A percentile compares a stretch with the other conserved stretches of the same genome.
phyloP scores from a whole-genome alignment of 2,797 vertebrate species.

The Diceros bicornis region DNA sequence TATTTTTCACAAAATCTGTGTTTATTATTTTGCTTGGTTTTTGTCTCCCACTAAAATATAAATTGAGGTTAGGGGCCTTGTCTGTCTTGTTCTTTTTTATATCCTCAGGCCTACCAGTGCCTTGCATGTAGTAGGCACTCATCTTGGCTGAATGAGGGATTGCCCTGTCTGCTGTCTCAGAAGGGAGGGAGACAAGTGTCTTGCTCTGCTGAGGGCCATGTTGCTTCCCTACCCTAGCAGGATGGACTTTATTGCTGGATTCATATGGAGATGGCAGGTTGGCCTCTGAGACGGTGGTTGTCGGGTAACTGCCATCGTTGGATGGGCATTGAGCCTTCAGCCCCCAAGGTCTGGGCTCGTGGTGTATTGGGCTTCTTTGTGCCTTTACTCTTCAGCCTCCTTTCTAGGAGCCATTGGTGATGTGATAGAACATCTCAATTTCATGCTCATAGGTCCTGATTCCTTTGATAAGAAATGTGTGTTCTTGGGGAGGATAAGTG shows the following conservation, averaged over 20 bases:
- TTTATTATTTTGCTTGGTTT: conserved; percentile 42
- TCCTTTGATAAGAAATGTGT: neutral
- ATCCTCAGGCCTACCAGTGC: neutral
- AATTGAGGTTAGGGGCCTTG: neutral
- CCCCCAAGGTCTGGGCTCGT: neutral
- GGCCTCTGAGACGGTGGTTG: neutral
- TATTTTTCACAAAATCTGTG: neutral
- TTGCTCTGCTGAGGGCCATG: neutral
- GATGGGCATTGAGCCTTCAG: neutral
- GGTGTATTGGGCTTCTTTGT: neutral
- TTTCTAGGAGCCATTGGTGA: neutral
- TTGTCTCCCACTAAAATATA: neutral
- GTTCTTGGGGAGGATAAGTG: neutral
- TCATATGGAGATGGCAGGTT: neutral
- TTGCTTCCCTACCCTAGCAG: neutral
- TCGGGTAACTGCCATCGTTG: neutral
- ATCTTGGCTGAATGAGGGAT: neutral
- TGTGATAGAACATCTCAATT: neutral
- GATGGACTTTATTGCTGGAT: neutral
- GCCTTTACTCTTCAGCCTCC: neutral
- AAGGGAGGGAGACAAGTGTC: neutral
- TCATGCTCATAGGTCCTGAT: neutral
- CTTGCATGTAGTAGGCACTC: neutral
- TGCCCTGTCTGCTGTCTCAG: neutral
- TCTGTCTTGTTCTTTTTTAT: neutral